phyloP scores from a whole-genome alignment of 2,888 invertebrate species.

The Neocrepidodera transversa region DNA sequence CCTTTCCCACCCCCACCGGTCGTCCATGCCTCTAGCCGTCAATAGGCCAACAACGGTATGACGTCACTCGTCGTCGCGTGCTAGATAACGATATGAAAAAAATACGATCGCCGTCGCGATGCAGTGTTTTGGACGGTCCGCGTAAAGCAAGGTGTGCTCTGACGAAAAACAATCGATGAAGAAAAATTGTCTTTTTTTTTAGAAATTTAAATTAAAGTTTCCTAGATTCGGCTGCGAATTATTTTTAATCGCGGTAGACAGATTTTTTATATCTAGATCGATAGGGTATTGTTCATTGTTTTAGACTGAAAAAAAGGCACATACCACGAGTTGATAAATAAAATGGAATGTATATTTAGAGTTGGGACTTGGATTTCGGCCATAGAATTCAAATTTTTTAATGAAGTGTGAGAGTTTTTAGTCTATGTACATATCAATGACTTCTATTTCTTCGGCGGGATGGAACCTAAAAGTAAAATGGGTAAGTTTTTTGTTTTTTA shows the following conservation, averaged over 20 bases:
- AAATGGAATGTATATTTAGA: constrained; percentile 33
- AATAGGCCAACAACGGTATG: constrained; percentile 25
- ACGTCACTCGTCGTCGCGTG: constrained; percentile 35
- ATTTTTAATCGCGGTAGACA: neutral
- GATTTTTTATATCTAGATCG: neutral
- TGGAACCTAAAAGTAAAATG: constrained; percentile 24
- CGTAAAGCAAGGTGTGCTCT: constrained; percentile 21
- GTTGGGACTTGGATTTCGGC: constrained; percentile 35
- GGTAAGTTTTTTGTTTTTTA: constrained; percentile 27
- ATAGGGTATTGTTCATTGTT: constrained; percentile 22
- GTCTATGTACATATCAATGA: constrained; percentile 34
- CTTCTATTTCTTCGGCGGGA: constrained; percentile 28
- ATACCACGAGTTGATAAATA: constrained; percentile 12
- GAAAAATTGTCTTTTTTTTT: neutral
- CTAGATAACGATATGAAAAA: constrained; percentile 28
- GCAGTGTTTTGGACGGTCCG: constrained; percentile 30
- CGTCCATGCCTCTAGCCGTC: neutral
- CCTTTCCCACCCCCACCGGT: constrained; percentile 4
- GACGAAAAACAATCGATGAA: neutral
- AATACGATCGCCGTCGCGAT: constrained; percentile 28
- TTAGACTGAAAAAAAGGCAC: constrained; percentile 23
- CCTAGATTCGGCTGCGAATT: neutral
- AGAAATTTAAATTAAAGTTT: neutral
- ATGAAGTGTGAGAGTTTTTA: constrained; percentile 30
- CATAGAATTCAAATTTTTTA: constrained; percentile 36